Evolutionary conservation across 1,140 invertebrate genomes (phyloP).

Genomic region (Drosophila neocordata): DNA sequence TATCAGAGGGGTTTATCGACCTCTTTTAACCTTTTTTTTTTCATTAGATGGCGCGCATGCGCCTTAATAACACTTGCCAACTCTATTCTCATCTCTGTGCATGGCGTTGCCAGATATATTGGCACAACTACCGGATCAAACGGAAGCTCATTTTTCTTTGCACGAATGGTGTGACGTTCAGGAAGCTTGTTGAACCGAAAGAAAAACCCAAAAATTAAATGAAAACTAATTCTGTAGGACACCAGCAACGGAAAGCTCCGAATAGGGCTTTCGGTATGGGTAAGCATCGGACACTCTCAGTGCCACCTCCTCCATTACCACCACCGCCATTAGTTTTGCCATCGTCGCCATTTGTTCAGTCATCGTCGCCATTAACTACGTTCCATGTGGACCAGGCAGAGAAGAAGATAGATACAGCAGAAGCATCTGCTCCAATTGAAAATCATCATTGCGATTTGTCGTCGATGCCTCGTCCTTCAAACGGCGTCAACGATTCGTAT

Average conservation of each 20-base stretch:
- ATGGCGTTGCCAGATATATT: background rate
- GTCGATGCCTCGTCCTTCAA: too few relatives aligned
- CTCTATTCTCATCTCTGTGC: background rate
- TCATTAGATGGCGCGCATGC: background rate
- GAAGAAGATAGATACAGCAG: too few relatives aligned
- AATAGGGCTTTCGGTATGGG: background rate
- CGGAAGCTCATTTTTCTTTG: background rate
- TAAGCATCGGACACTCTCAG: background rate
- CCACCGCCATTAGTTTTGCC: background rate
- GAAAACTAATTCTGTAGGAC: background rate
- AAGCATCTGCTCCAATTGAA: too few relatives aligned
- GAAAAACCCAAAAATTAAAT: background rate
- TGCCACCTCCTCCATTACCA: background rate
- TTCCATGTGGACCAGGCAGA: too few relatives aligned
- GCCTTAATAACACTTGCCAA: background rate
- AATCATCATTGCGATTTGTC: too few relatives aligned
- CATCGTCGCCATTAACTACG: too few relatives aligned
- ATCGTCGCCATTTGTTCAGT: background rate
- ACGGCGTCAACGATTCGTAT: background rate
- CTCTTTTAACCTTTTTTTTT: conserved; percentile 44
- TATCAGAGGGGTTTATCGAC: background rate
- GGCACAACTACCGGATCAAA: too few relatives aligned
- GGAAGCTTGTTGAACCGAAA: background rate
- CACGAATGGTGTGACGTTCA: background rate
- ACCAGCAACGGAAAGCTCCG: background rate